Conservation (phyloP, 2,888 invertebrate genomes). For the Pachliopta kotzebuea region DNA sequence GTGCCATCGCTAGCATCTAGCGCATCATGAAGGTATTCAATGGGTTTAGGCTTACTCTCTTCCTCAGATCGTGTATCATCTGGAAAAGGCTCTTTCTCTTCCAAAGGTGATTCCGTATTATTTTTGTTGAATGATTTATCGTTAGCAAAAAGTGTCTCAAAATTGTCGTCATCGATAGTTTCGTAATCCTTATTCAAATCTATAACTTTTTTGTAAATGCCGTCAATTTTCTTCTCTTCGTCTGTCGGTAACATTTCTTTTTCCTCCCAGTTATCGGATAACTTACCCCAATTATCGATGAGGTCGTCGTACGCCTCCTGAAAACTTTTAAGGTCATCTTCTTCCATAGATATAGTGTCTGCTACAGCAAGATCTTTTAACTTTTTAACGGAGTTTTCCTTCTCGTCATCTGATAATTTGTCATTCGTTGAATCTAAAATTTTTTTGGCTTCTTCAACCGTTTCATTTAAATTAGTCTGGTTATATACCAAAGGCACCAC, state of each 20-base stretch:
- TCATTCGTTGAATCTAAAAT: slow-evolving; percentile 35
- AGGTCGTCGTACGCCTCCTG: slow-evolving; percentile 45
- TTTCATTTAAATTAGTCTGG: slow-evolving; percentile 32
- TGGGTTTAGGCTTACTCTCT: slow-evolving; percentile 30
- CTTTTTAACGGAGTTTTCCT: slow-evolving; percentile 23
- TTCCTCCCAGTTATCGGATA: slow-evolving; percentile 48
- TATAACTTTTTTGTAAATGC: slow-evolving; percentile 26
- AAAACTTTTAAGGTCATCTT: slow-evolving; percentile 22
- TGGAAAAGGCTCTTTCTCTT: slow-evolving; percentile 27
- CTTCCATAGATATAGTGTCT: slow-evolving; percentile 4
- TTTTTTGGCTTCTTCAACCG: slow-evolving; percentile 41
- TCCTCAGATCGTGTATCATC: slow-evolving; percentile 23
- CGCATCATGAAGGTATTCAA: slow-evolving; percentile 47
- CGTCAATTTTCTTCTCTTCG: slow-evolving; percentile 27
- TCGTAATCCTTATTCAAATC: slow-evolving; percentile 32
- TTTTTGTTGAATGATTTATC: slow-evolving; percentile 21
- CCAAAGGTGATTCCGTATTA: slow-evolving; percentile 25
- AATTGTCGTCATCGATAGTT: slow-evolving; percentile 34
- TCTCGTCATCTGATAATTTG: slow-evolving; percentile 19
- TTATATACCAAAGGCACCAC: slow-evolving; percentile 25
- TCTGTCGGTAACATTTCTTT: slow-evolving; percentile 28
- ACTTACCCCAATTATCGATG: slow-evolving; percentile 50
- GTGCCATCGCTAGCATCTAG: slow-evolving; percentile 36
- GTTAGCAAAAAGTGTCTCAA: slow-evolving; percentile 31
- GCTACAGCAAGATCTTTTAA: slow-evolving; percentile 11